phyloP scores from a whole-genome alignment of 1,140 invertebrate genomes.

The Papilio polytes region DNA sequence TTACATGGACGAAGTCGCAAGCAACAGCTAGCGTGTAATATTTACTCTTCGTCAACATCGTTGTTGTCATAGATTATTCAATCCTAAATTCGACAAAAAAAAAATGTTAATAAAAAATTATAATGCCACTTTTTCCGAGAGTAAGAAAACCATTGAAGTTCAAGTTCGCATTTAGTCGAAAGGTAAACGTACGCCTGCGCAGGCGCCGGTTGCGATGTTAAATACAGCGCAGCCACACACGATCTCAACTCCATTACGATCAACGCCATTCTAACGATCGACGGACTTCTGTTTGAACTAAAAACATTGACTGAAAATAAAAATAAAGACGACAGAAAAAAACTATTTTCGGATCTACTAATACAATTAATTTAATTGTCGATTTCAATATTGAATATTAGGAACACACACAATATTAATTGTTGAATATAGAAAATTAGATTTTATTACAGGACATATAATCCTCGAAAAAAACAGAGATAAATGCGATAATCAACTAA shows the following conservation, averaged over 20 bases:
- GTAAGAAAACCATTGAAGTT: constrained; percentile 38
- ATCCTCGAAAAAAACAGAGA: too few relatives aligned
- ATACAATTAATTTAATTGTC: not conserved
- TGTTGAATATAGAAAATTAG: not conserved
- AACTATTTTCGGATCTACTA: not conserved
- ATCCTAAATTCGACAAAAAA: not conserved
- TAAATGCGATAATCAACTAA: too few relatives aligned
- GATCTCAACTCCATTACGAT: constrained; percentile 13
- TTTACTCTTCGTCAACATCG: too few relatives aligned
- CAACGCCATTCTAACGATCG: constrained; percentile 6
- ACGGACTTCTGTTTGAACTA: constrained; percentile 18
- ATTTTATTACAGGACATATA: too few relatives aligned
- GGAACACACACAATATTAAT: too few relatives aligned
- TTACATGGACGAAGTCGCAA: too few relatives aligned
- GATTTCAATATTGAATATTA: not conserved
- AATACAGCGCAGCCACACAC: constrained; percentile 38
- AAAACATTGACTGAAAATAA: constrained; percentile 19
- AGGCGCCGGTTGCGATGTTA: constrained; percentile 32
- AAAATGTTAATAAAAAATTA: not conserved
- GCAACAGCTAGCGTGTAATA: too few relatives aligned
- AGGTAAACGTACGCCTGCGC: constrained; percentile 49
- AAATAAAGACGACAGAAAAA: not conserved
- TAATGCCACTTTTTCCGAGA: not conserved
- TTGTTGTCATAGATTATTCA: not conserved
- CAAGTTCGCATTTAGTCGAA: constrained; percentile 50